phyloP scores from a whole-genome alignment of 2,113 vertebrate species.

The Sphyrna mokarran region DNA sequence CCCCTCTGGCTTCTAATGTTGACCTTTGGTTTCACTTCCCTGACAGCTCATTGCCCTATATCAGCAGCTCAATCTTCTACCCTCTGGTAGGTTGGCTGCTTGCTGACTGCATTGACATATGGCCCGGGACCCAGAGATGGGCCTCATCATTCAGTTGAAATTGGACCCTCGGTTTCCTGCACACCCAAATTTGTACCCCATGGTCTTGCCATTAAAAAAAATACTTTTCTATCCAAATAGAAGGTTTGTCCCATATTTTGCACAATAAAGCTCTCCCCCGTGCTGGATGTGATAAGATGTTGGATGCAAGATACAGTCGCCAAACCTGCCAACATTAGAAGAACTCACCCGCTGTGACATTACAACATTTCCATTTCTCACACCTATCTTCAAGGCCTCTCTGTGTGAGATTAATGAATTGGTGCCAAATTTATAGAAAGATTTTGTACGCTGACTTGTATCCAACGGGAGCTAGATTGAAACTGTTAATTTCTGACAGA shows the following conservation, averaged over 20 bases:
- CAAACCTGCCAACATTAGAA: background rate
- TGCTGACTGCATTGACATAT: background rate
- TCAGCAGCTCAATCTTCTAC: background rate
- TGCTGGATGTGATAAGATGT: background rate
- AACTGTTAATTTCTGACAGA: constrained; percentile 14
- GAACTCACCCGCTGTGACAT: background rate
- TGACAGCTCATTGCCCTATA: background rate
- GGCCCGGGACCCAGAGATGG: too few relatives aligned
- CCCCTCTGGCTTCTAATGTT: background rate
- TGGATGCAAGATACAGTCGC: background rate
- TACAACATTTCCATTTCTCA: background rate
- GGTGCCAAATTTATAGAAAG: background rate
- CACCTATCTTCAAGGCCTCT: background rate
- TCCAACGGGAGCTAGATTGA: background rate
- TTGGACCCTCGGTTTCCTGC: too few relatives aligned
- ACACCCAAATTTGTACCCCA: background rate
- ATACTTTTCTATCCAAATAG: background rate
- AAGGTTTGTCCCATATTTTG: background rate
- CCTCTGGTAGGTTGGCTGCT: background rate
- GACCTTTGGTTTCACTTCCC: background rate
- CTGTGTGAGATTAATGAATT: background rate
- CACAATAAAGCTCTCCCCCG: background rate
- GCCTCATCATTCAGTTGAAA: background rate
- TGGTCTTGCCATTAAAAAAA: background rate
- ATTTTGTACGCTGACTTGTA: background rate